Evolutionary conservation across 1,140 invertebrate species (phyloP), one percentile per base, ranked within the genome.

Genomic region (Cepaea nemoralis): DNA sequence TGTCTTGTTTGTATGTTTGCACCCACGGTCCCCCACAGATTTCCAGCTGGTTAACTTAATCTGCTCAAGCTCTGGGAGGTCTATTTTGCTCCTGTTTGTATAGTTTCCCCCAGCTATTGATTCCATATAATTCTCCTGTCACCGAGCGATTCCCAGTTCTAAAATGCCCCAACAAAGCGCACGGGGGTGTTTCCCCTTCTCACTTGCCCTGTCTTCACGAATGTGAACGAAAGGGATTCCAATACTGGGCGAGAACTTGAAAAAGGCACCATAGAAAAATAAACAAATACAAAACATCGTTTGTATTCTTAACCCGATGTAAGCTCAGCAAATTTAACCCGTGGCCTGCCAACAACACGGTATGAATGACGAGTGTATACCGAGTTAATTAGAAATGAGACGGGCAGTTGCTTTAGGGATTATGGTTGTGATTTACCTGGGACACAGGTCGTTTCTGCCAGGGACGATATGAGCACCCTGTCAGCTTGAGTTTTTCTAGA

Each of bases 21-120:
- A 55, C 50, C 50, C 3, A n/a, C 50, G 50, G 50, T 55, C 12
- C 22, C 24, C 8, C 14, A 55, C n/a, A 55, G 50, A 24, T 14
- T 69, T 69, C n/a, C n/a, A 45, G 22, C 70, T 40, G 14, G 40
- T 73, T 73, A 40, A 5, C 70, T 42, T 73, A 39, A 73, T 40
- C 40, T 42, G 40, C 37, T 1, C 24, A 73, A 42, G 8, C 70
- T 8, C 16, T n/a, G 70, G 70, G 70, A 73, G 70, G 70, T 73
- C 70, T n/a, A 73, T 73, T 45, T 42, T 45, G 5, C n/a, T 6
- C 19, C 39, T 73, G 27, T 73, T 73, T 73, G 70, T 73, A 39
- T 39, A 27, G 40, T 42, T 45, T 69, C n/a, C 40, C 39, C 16
- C 10, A 1, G 37, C 37, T n/a, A 73, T 73, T 73, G 10, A 73